Base-by-base conservation (phyloP, 2,888 invertebrate genomes). In the Orchesellides sinensis region DNA sequence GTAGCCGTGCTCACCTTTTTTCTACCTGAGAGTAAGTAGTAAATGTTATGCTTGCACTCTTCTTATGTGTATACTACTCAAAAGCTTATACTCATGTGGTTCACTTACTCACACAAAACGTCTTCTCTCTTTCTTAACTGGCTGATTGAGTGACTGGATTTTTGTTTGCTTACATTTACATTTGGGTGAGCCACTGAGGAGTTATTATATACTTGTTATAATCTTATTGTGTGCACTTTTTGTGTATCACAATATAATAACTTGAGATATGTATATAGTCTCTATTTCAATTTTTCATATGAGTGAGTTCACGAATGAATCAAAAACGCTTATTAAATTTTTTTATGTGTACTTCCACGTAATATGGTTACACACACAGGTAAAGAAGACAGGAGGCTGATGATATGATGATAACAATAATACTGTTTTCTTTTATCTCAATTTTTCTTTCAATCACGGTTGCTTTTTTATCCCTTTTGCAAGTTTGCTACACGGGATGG, bases 1-100 rank as follows among this genome's bases (percentile, higher is more conserved):
- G 66, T 66, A 72, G 45, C 29, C 65, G 72, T 72, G 72, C 65
- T 68, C 81, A 81, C 81, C 74, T 69, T 80, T 80, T 79, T 69
- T 23, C 61, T 59, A 52, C n/a, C 61, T 74, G 45, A 29, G 75
- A 21, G 6, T 68, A 52, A 59, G 47, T 66, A 23, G 32, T 56
- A 52, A 40, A 75, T 65, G 54, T n/a, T n/a, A 5, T 23, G 47
- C 65, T 75, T 56, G 29, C 29, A 52, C 59, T 59, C 27, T 2
- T 52, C 52, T 17, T 52, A 1, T 52, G 8, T 47, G 14, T 47
- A 5, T 47, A 17, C 6, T 17, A 47, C 47, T 32, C 19, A 10
- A n/a, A 47, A 4, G 10, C n/a, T 54, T 12, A 49, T 49, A 12
- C 49, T 49, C 49, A 8, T 29, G 3, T 59, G 27, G 27, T 29